These are phyloP conservation scores for Plotosus lineatus DNA, from an alignment of 2,113 vertebrate species.

Conservation along the genomic window DNA sequence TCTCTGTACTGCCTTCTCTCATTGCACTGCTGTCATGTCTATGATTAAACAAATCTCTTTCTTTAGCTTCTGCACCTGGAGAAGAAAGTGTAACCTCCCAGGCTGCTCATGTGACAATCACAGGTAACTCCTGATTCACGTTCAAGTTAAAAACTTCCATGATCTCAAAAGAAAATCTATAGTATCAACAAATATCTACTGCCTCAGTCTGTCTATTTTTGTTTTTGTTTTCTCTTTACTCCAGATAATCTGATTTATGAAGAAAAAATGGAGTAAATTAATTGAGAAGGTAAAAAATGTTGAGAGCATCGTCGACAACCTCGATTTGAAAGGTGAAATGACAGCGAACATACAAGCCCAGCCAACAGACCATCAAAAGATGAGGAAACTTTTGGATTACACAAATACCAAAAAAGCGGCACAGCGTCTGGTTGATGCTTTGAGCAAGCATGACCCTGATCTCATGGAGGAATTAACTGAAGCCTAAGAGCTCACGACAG, in stretches of 20 bases:
- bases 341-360: conserved; percentile 3
- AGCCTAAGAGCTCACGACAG: neutral
- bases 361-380: conserved; percentile 36
- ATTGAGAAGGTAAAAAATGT: conserved; percentile 40
- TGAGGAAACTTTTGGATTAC: conserved; percentile 49
- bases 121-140: conserved; percentile 1
- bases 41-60: neutral
- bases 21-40: neutral
- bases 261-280: neutral
- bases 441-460: neutral
- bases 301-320: conserved; percentile 45
- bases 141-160: neutral
- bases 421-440: conserved; percentile 39
- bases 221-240: neutral
- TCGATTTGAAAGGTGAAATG: neutral
- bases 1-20: neutral
- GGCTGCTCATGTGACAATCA: neutral
- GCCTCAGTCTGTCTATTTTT: neutral
- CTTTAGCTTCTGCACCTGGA: neutral
- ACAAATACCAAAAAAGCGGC: conserved; percentile 28
- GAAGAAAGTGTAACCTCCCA: neutral
- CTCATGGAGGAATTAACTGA: conserved; percentile 49
- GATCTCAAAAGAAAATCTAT: neutral
- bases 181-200: neutral
- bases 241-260: conserved; percentile 41